phyloP scores from a whole-genome alignment of 2,113 vertebrate species.

The Solea senegalensis region DNA sequence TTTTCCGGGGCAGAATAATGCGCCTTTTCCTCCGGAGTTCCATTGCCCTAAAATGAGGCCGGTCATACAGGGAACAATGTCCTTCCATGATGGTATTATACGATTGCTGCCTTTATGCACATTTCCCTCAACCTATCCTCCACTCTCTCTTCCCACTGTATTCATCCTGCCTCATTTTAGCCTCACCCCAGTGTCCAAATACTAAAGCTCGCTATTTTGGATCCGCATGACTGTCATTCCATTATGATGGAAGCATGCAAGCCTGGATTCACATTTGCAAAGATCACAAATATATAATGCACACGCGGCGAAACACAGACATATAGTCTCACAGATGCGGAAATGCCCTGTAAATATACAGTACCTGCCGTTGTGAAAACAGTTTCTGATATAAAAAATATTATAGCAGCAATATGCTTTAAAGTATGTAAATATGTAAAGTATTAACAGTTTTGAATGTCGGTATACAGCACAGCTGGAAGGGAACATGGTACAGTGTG shows the following conservation, averaged over 20 bases:
- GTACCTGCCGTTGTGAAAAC: not conserved
- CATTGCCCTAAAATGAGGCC: conserved; percentile 75
- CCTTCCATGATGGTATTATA: conserved; percentile 63
- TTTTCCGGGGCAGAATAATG: conserved; percentile 72
- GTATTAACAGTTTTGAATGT: conserved; percentile 18
- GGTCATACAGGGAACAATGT: conserved; percentile 70
- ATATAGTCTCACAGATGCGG: conserved; percentile 30
- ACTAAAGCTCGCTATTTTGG: conserved; percentile 63
- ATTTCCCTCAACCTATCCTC: conserved; percentile 43
- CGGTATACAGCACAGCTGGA: conserved; percentile 29
- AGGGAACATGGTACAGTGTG: conserved; percentile 12
- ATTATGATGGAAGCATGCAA: conserved; percentile 43
- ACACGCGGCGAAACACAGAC: conserved; percentile 20
- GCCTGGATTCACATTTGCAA: conserved; percentile 31
- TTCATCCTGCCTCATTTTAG: conserved; percentile 53
- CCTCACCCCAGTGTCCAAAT: conserved; percentile 49
- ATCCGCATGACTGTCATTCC: conserved; percentile 52
- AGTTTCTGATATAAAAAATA: conserved; percentile 15
- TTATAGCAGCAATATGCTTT: conserved; percentile 3
- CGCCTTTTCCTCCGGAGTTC: conserved; percentile 65
- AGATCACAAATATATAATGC: conserved; percentile 47
- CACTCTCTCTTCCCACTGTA: conserved; percentile 11
- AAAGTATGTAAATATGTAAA: not conserved
- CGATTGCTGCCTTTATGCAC: conserved; percentile 47
- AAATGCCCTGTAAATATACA: conserved; percentile 4